Base-by-base conservation (phyloP, 2,888 invertebrate species). In the Drosophila demipolita region DNA sequence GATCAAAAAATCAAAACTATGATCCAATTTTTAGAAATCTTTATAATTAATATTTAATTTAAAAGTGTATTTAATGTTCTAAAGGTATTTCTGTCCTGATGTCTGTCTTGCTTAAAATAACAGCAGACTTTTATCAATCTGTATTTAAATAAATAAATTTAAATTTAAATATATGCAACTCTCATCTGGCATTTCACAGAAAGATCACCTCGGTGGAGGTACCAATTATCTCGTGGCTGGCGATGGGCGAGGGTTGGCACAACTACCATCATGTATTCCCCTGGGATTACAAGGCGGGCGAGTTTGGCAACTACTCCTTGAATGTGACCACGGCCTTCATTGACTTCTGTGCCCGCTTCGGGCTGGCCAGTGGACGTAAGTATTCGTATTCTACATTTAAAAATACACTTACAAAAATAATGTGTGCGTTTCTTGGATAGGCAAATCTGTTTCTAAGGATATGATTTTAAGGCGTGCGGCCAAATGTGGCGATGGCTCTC, bases 311-410 rank as follows among this genome's bases (percentile, higher is more conserved):
- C 61, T 94, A 96, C 66, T 93, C 94, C 17, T 92, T 94, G 64
- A 98, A 98, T 91, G 91, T 96, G 0, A 97, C 97, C 0, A 97
- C 97, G 0, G 94, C 94, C 0, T 96, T 98, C 82, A 97, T 98
- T 75, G 96, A 98, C 90, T 93, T 95, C 7, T 97, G 96, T 91
- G 96, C 97, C 0, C 94, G 93, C 81, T 91, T 98, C 33, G 98
- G 98, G 52, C 96, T 96, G 95, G 98, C 97, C 1, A 97, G 96
- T 90, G 97, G 97, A 90, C 93, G 96, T 93, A 91, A 94, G 94
- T 90, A 17, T 33, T 26, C 3, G 94, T 90, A 17, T 29, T 26
- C 6, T 26, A 4, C 12, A 8, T 45, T 8, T 4, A 8, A 15
- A 15, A 7, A 45, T 7, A 12, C 20, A 42, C 15, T n/a, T 15